Evolutionary conservation across 1,140 invertebrate species (phyloP), one percentile per base, ranked within the genome.

Genomic region (Acromyrmex charruanus): DNA sequence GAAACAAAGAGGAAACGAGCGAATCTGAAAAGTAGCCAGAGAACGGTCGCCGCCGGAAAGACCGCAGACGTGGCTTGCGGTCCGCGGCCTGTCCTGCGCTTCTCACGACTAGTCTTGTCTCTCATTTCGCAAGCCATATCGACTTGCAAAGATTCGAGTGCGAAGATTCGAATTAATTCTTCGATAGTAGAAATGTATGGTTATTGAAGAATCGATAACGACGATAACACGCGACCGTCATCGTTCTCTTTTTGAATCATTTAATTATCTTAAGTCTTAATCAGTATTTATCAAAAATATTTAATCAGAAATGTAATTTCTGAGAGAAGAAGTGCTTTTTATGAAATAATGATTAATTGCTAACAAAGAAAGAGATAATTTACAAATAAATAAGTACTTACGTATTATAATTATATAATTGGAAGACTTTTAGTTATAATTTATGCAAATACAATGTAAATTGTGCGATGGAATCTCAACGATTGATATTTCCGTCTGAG

Each of bases 51-150:
- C 72, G 75, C 87, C 87, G 87, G 90, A 91, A 91, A 88, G 91
- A 89, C 91, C 92, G 92, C 92, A 93, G 92, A 93, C 92, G 86
- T 68, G 81, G 92, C 91, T 88, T 93, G 91, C 91, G 90, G 92
- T 93, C 80, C 85, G 86, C 85, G 88, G 80, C 77, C 92, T 89
- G 86, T 87, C 63, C 87, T 74, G 86, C 75, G 85, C 89, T 92
- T 93, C 91, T 89, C 91, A 81, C 86, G 86, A 84, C 82, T 72
- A 85, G 55, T 35, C 63, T 31, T 59, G 66, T 44, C 66, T 18
- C 72, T 86, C 61, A 77, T 79, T 86, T 69, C 80, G 87, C 65
- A 66, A 81, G 51, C 44, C 71, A 31, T 39, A 39, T 25, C 55
- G 44, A 58, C 65, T 88, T 25, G 55, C 49, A 58, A 44, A 69